Evolutionary conservation across 1,140 invertebrate genomes (phyloP), one percentile per base, ranked within the genome.

Genomic region (Leptoteleia sp.): DNA sequence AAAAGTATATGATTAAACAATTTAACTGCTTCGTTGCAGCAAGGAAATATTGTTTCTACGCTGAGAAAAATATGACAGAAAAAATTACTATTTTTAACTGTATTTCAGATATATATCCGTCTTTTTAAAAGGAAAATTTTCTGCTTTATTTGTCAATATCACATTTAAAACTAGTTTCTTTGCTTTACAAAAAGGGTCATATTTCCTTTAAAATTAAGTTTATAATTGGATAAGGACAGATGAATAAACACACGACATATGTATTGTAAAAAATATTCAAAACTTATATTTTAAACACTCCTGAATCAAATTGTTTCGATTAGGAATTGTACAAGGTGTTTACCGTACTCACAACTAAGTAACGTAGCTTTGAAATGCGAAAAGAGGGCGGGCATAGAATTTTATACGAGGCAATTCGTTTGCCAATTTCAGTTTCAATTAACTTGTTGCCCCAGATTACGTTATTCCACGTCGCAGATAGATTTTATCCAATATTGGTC

Each of bases 201-300:
- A n/a, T n/a, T n/a, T n/a, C n/a, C n/a, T 22, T 22, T 22, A 22
- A 22, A 22, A 3, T n/a, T n/a, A 19, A 42, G 29, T 17, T 1
- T 50, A 8, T 16, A 4, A 13, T 40, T 43, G 29, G 45, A 38
- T 5, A 4, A 37, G 38, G 19, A 48, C 27, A 55, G 29, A 71
- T 50, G 27, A 77, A 77, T 25, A 9, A 64, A 67, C 16, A 25
- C 61, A 57, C 17, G 17, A 3, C 3, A 40, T 48, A 16, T 67
- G 11, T 80, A 73, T 76, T 73, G 78, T 80, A 80, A 80, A 80
- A 80, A 80, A 80, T 80, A 80, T 80, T 80, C 78, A 80, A 80
- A 80, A 80, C 78, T 80, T 80, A 80, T 80, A 80, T 80, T 80
- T 80, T 73, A 80, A 76, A 76, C 62, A 76, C 72, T 80, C 78